A percentile compares a stretch with the other conserved stretches of the same genome.
These are phyloP conservation scores for Cyanistes caeruleus DNA, from an alignment of 2,113 vertebrate genomes.

Conservation along the genomic window DNA sequence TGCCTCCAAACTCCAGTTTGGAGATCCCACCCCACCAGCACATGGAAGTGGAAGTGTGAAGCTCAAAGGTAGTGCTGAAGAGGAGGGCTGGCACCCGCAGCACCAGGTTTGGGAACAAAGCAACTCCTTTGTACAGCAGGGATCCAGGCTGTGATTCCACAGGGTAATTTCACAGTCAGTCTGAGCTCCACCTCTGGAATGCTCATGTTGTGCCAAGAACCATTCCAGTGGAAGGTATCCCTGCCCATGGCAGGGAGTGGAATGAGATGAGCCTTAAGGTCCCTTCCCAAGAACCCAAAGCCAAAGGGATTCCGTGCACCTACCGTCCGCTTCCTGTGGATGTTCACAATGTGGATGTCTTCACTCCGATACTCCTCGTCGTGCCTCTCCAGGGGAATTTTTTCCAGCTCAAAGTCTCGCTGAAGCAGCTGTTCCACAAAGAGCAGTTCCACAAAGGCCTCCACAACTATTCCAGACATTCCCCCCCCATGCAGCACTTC, in stretches of 20 bases:
- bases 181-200: not conserved
- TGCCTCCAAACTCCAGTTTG: not conserved
- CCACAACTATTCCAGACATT: not conserved
- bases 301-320: not conserved
- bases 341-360: slow-evolving; percentile 90
- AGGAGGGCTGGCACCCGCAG: not conserved
- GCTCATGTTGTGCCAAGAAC: not conserved
- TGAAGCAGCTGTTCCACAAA: slow-evolving; percentile 82
- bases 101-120: not conserved
- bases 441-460: not conserved
- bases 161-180: not conserved
- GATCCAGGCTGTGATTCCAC: not conserved
- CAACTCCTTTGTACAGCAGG: not conserved
- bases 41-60: not conserved
- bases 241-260: not conserved
- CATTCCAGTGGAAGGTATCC: not conserved
- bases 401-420: slow-evolving; percentile 84
- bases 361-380: slow-evolving; percentile 91
- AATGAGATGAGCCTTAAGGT: not conserved
- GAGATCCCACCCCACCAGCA: not conserved
- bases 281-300: not conserved
- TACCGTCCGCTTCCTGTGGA: slow-evolving; percentile 73
- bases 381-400: slow-evolving; percentile 86
- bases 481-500: not conserved
- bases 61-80: not conserved